Percentiles rank a stretch among this genome's conserved stretches.
phyloP scores from a whole-genome alignment of 2,888 invertebrate species.

The Prenolepis imparis region DNA sequence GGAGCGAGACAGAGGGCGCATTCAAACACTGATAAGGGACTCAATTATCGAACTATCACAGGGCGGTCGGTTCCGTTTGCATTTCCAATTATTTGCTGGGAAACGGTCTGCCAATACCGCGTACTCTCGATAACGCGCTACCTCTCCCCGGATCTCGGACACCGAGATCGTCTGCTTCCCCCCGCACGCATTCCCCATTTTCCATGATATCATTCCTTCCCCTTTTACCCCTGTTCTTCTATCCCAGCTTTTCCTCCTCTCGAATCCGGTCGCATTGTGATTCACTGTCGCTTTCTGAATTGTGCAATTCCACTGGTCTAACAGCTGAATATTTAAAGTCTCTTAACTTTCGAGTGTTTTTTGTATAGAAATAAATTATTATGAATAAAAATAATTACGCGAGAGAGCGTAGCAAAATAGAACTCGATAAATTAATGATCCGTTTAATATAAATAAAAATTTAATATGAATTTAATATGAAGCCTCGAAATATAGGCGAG shows the following conservation, averaged over 20 bases:
- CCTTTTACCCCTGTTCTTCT: conserved; percentile 34
- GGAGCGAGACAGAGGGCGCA: conserved; percentile 73
- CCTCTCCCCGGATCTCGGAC: conserved; percentile 51
- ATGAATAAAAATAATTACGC: background rate
- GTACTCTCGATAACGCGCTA: conserved; percentile 82
- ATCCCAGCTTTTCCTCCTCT: conserved; percentile 44
- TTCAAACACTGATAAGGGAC: conserved; percentile 85
- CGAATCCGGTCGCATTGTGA: conserved; percentile 25
- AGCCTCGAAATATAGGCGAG: background rate
- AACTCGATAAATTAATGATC: background rate
- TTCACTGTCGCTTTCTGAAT: conserved; percentile 43
- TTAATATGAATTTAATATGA: background rate
- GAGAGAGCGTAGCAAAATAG: background rate
- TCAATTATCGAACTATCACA: conserved; percentile 86
- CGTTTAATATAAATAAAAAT: background rate
- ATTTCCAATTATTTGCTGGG: conserved; percentile 86
- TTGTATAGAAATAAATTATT: background rate
- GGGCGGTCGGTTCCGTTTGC: conserved; percentile 84
- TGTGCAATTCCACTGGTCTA: background rate
- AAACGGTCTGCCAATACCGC: conserved; percentile 85
- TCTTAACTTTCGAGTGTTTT: background rate
- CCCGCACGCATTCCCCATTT: conserved; percentile 32
- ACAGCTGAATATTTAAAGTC: background rate
- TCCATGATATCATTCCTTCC: conserved; percentile 2
- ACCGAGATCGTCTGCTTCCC: conserved; percentile 38